Evolutionary conservation across 2,113 vertebrate species (phyloP), one percentile per base, ranked within the genome.

Genomic region (Holacanthus passer): DNA sequence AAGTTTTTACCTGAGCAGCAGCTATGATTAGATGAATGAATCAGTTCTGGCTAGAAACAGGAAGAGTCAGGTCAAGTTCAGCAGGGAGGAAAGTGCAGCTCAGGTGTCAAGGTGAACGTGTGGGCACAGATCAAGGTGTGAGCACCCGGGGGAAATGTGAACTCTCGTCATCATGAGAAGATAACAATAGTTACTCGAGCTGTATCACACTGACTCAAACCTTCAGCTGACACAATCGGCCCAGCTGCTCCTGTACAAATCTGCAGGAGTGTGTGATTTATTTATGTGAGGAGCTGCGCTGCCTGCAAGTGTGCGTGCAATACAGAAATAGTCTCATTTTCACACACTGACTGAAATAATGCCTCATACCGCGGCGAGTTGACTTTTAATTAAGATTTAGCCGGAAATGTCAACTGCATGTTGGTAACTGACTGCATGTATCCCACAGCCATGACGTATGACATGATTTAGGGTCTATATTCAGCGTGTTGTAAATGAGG

Each of bases 401-500:
- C 10, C 73, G 39, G 37, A 69, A 75, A 65, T 66, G 62, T 52
- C 11, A 82, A 73, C 32, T 6, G 37, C 24, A 31, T 77, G 32
- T 74, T 59, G 27, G 22, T 45, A 9, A n/a, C 73, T 27, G 45
- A 50, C 77, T 82, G 64, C 53, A 41, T 80, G 43, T 66, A 37
- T 79, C 55, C 69, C 31, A 39, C 69, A 70, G 55, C 72, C 71
- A 22, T 89, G 84, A 81, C 64, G 58, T 85, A 72, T 79, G 75
- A 79, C 84, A 71, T 80, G 39, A 84, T 85, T 68, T 56, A 14
- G 65, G 39, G 24, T 82, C 86, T 88, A 85, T 83, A 82, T 82
- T 82, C 81, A 79, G 78, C 9, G 4, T 64, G 60, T 55, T 81
- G 90, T 81, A 86, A 90, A 92, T 73, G 87, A 93, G 84, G 87